These are phyloP conservation scores for Rhinatrema bivittatum DNA, from an alignment of 2,797 vertebrate species.

Conservation along the genomic window DNA sequence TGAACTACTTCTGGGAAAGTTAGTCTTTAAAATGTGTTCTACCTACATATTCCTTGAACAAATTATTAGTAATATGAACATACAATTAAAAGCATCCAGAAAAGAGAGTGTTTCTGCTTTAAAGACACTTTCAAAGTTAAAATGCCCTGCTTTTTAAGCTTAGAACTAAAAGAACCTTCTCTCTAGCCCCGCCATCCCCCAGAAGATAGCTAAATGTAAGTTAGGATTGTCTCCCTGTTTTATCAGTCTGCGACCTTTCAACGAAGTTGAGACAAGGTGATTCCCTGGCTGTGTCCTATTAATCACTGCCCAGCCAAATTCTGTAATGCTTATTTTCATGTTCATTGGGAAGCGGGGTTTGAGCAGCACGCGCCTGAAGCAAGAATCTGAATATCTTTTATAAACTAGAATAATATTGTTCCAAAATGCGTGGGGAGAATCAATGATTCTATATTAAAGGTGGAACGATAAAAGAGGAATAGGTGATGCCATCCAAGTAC, in stretches of 20 bases:
- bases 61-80: too few relatives aligned
- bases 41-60: too few relatives aligned
- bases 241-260: conserved; percentile 30
- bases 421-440: conserved; percentile 82
- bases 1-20: too few relatives aligned
- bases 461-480: conserved; percentile 45
- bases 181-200: too few relatives aligned
- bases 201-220: too few relatives aligned
- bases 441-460: conserved; percentile 62
- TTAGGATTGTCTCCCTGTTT: too few relatives aligned
- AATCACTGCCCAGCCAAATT: conserved; percentile 42
- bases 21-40: too few relatives aligned
- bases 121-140: too few relatives aligned
- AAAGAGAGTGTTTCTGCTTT: too few relatives aligned
- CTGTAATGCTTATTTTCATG: conserved; percentile 52
- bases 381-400: conserved; percentile 50
- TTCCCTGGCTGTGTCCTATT: conserved; percentile 29
- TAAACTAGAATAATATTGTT: conserved; percentile 69
- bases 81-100: too few relatives aligned
- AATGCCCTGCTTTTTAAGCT: too few relatives aligned
- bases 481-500: conserved; percentile 72
- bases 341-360: conserved; percentile 65
- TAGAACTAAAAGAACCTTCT: too few relatives aligned
- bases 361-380: conserved; percentile 60
- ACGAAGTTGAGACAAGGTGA: conserved; percentile 42